Conservation (phyloP, 2,888 invertebrate genomes). For the Mycalesis mineus region DNA sequence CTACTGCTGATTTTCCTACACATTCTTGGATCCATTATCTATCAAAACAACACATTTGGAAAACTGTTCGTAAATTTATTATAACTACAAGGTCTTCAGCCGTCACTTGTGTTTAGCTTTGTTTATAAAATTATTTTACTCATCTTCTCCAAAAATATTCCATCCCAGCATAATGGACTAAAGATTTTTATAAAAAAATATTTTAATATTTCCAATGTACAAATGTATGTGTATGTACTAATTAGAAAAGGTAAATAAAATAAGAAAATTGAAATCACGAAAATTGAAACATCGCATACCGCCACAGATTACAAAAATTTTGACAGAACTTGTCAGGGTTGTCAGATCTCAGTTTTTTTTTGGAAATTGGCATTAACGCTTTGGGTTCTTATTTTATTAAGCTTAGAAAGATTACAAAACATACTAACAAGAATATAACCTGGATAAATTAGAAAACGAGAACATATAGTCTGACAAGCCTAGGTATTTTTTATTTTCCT, state of each 20-base stretch:
- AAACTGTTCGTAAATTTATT: conserved; percentile 58
- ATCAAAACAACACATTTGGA: conserved; percentile 73
- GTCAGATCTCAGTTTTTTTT: too few species aligned
- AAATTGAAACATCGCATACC: conserved; percentile 32
- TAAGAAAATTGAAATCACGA: conserved; percentile 30
- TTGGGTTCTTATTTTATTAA: too few species aligned
- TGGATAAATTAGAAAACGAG: too few species aligned
- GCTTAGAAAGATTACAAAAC: too few species aligned
- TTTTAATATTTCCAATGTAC: conserved; percentile 39
- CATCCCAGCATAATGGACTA: conserved; percentile 38
- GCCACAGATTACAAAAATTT: neutral
- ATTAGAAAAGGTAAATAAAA: conserved; percentile 51
- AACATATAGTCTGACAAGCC: too few species aligned
- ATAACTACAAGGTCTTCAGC: conserved; percentile 60
- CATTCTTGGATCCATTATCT: conserved; percentile 80
- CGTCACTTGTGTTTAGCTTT: conserved; percentile 55
- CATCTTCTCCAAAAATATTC: conserved; percentile 47
- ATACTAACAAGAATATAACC: too few species aligned
- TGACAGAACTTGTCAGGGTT: conserved; percentile 20
- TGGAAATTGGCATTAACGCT: too few species aligned
- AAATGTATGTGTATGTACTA: conserved; percentile 24
- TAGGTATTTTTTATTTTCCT: too few species aligned
- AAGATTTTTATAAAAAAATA: conserved; percentile 45
- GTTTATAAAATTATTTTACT: conserved; percentile 48
- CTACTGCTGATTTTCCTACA: conserved; percentile 76